Evolutionary conservation across 2,113 vertebrate genomes (phyloP), one percentile per base, ranked within the genome.

Genomic region (Phalacrocorax carbo): DNA sequence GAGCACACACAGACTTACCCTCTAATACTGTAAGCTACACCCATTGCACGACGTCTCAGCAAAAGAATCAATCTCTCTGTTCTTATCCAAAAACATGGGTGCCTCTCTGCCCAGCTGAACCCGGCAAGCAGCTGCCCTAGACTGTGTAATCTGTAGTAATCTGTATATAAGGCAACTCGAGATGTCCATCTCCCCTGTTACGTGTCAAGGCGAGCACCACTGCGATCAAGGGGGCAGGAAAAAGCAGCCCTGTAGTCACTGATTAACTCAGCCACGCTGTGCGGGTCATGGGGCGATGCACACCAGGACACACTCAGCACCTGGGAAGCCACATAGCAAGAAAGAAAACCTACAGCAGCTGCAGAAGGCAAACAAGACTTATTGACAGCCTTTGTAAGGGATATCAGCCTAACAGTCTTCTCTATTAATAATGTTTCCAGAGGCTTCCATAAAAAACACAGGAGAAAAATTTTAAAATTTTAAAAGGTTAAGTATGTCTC

Each of bases 1-100:
- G 34, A 94, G 48, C 51, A 48, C 0, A 7, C 55, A 90, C 27
- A 76, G 93, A 98, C 98, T 99, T 98, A 99, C 98, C 98, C 97
- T 97, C 97, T 98, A 79, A 97, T 93, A 52, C 98, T 98, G 96
- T 98, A 98, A 86, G 97, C 96, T 72, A 97, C 62, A 94, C 98
- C 98, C 98, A 99, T 98, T 95, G 88, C 57, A 82, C 89, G 58
- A 69, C 44, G 71, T 78, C 60, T 55, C 86, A 88, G 55, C 42
- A 55, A 38, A 79, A 68, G 2, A 88, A 49, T 49, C 52, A 68
- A 25, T 34, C 69, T 54, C 88, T 81, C 66, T 83, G 5, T 32
- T 66, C 4, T 29, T 18, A 42, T 62, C 68, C 71, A 86, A 76
- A 90, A 85, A n/a, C 44, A 60, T 8, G 17, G 7, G 51, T 57